A percentile compares a stretch with the other conserved stretches of the same genome.
Evolutionary conservation across 2,888 invertebrate species (phyloP).

Genomic region (Brenthis ino): DNA sequence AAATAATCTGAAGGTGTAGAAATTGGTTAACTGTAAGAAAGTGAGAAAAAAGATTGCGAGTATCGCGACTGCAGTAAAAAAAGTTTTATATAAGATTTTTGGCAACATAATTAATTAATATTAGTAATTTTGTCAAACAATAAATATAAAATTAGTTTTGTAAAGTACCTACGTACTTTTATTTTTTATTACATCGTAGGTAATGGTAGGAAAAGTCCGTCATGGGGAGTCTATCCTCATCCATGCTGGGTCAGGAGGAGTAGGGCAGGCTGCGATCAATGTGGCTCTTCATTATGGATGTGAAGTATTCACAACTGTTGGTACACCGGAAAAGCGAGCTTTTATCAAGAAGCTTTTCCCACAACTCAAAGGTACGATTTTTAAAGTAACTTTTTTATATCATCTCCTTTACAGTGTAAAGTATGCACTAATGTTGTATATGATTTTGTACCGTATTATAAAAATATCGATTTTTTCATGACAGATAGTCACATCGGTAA

Average conservation of each 20-base stretch:
- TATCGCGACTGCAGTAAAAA: background rate
- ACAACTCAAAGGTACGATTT: conserved; percentile 79
- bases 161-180: too few relatives aligned
- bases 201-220: conserved; percentile 87
- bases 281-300: conserved; percentile 95
- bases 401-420: too few relatives aligned
- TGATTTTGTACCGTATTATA: background rate
- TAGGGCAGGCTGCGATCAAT: conserved; percentile 98
- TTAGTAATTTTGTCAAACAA: too few relatives aligned
- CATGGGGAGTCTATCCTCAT: conserved; percentile 93
- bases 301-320: conserved; percentile 96
- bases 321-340: conserved; percentile 92
- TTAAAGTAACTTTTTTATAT: background rate
- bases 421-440: too few relatives aligned
- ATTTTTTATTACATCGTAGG: conserved; percentile 44
- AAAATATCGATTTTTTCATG: background rate
- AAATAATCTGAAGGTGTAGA: background rate
- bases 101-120: too few relatives aligned
- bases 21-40: background rate
- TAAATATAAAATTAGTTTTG: too few relatives aligned
- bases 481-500: conserved; percentile 89
- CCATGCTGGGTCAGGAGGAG: conserved; percentile 97
- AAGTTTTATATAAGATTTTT: background rate
- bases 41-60: background rate
- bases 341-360: conserved; percentile 96